Conservation (phyloP, 2,888 invertebrate species). For the Phania funesta region DNA sequence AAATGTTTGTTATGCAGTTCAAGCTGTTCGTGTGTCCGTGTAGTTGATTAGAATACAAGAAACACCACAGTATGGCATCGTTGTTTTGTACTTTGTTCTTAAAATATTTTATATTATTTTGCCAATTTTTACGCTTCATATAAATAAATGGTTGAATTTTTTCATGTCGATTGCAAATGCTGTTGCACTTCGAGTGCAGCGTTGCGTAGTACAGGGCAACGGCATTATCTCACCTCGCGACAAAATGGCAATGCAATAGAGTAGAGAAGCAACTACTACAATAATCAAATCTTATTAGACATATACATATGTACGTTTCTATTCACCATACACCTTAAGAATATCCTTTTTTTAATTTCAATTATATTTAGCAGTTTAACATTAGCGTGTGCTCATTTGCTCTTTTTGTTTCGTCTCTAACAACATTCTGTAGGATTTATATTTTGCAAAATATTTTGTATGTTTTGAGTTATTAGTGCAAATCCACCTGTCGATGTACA, state of each 20-base stretch:
- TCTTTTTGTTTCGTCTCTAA: neutral
- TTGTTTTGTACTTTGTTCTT: constrained; percentile 56
- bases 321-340: neutral
- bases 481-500: constrained; percentile 70
- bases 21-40: neutral
- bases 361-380: neutral
- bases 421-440: constrained; percentile 1
- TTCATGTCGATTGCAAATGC: constrained; percentile 5
- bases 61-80: constrained; percentile 13
- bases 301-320: neutral
- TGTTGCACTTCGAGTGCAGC: constrained; percentile 4
- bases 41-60: neutral
- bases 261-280: neutral
- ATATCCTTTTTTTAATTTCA: neutral
- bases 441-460: constrained; percentile 25
- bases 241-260: constrained; percentile 30
- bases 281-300: constrained; percentile 15
- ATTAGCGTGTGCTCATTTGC: neutral
- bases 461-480: constrained; percentile 46
- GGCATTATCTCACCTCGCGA: constrained; percentile 47
- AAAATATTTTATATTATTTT: constrained; percentile 60
- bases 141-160: constrained; percentile 53
- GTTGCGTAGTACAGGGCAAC: constrained; percentile 48
- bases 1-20: constrained; percentile 28
- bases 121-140: constrained; percentile 67